Evolutionary conservation across 2,888 invertebrate species (phyloP).

Genomic region (Dryobota labecula): DNA sequence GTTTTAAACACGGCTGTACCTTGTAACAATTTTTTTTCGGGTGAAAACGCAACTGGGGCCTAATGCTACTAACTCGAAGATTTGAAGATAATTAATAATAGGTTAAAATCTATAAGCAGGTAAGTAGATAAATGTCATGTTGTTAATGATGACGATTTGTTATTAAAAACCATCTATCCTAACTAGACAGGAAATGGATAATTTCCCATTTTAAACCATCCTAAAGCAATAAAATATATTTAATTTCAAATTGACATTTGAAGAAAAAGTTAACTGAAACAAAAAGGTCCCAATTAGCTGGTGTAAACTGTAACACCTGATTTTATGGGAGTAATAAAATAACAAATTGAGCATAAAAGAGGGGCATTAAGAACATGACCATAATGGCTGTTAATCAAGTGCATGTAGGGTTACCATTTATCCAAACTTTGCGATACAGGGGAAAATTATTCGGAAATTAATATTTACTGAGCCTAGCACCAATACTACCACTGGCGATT

Average conservation of each 20-base stretch:
- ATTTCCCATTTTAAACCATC: conserved; percentile 11
- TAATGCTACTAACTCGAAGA: too few species aligned
- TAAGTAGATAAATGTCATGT: neutral
- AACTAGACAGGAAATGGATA: conserved; percentile 16
- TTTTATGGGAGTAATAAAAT: conserved; percentile 77
- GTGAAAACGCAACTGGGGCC: too few species aligned
- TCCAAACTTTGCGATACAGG: neutral
- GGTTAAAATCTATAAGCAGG: too few species aligned
- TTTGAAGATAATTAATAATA: too few species aligned
- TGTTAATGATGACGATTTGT: neutral
- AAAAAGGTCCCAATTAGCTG: conserved; percentile 50
- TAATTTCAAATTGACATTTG: conserved; percentile 34
- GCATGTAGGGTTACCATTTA: conserved; percentile 44
- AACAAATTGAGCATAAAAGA: conserved; percentile 77
- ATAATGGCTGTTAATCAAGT: conserved; percentile 71
- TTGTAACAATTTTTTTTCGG: too few species aligned
- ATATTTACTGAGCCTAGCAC: neutral
- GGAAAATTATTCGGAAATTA: neutral
- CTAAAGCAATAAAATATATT: conserved; percentile 43
- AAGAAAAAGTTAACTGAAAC: conserved; percentile 49
- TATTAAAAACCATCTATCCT: neutral
- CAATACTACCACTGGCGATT: neutral
- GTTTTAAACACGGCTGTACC: too few species aligned
- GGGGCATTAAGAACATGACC: conserved; percentile 58
- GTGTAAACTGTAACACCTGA: conserved; percentile 79